Percentiles rank a stretch among this genome's conserved stretches.
phyloP scores from a whole-genome alignment of 2,113 vertebrate genomes.

The Himantopus leucocephalus region DNA sequence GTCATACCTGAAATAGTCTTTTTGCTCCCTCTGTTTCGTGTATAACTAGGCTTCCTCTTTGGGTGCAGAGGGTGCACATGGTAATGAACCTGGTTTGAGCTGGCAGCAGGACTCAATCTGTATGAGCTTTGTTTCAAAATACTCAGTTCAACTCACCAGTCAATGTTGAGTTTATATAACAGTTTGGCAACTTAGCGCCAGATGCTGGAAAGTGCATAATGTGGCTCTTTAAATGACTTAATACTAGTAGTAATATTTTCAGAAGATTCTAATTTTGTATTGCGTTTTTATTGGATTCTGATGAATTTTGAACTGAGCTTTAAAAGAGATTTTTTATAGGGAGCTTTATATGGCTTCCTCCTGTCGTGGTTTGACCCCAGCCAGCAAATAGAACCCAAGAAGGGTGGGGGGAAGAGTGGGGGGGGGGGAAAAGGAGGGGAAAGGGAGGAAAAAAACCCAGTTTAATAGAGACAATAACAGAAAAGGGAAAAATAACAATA shows the following conservation, averaged over 20 bases:
- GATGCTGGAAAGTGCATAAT: not conserved
- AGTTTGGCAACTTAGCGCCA: not conserved
- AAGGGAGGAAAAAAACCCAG: not conserved
- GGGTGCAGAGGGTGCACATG: not conserved
- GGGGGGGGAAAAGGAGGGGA: no score
- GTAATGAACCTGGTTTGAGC: not conserved
- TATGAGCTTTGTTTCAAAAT: not conserved
- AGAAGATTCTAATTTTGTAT: not conserved
- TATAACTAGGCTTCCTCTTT: not conserved
- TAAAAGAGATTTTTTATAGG: fast-evolving
- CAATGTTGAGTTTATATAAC: not conserved
- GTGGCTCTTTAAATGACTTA: not conserved
- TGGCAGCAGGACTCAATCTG: not conserved
- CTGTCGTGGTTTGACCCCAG: not conserved
- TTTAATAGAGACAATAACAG: not conserved
- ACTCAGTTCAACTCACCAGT: not conserved
- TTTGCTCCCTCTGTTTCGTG: not conserved
- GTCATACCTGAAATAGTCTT: not conserved
- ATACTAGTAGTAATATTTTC: not conserved
- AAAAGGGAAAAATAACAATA: not conserved
- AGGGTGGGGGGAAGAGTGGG: not conserved
- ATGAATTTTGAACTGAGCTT: not conserved
- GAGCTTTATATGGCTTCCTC: not conserved
- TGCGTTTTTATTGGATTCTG: not conserved
- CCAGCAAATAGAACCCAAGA: not conserved